Base-by-base conservation (phyloP, 53 echinoderm and acorn worm genomes). In the Paracentrotus lividus region DNA sequence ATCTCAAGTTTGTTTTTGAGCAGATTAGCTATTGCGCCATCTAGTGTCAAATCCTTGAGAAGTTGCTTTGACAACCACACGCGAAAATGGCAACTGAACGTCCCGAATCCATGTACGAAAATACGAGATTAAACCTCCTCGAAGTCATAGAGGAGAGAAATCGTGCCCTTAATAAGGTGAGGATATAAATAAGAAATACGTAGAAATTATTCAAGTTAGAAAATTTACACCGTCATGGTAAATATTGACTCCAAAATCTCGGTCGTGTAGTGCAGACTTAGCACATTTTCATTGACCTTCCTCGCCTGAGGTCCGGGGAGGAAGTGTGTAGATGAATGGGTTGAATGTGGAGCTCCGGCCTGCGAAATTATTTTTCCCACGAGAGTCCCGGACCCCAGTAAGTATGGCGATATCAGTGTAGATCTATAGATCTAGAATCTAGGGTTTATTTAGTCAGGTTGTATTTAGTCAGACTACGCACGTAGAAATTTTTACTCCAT, bases 71-170 rank as follows among this genome's bases (percentile, higher is more conserved):
- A 91, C 91, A 91, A 91, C 91, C 51, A 55, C 72, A 91, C 61
- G 91, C 91, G 66, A 65, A 65, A 91, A 91, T 91, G 91, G 91
- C 91, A 76, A 75, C 75, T 18, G 91, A 91, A 53, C 47, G 91
- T 77, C 94, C 94, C 38, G 98, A 98, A 57, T 97, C 98, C 45
- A 94, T 97, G 95, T 98, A 94, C 94, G 98, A 97, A 78, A 96
- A 95, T 93, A 88, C 96, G 20, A 72, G 98, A 54, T 93, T 98
- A 64, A 98, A 97, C 94, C 95, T 98, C 44, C 94, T 98, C 43
- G 97, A 98, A 94, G 96, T 98, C 55, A 98, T 98, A 45, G 98
- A 98, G 95, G 98, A 98, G 56, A 95, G 98, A 59, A 97, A 98
- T 76, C 97, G 97, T 84, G 96, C 98, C 43, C 68, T 98, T 45